These are phyloP conservation scores for Laterallus jamaicensis DNA, from an alignment of 2,113 vertebrate genomes.

Conservation along the genomic window DNA sequence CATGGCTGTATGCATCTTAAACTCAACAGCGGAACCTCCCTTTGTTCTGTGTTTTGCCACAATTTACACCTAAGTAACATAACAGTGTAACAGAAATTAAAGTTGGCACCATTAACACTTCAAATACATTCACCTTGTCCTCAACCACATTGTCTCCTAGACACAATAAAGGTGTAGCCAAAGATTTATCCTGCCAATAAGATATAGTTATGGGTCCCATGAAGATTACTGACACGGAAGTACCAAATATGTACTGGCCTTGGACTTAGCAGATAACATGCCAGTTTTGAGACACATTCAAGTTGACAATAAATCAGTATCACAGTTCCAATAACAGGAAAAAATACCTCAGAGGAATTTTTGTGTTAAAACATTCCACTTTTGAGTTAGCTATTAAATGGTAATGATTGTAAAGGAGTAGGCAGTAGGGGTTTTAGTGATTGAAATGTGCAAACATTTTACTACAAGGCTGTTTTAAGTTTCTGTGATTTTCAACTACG, in stretches of 20 bases:
- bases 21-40: not conserved
- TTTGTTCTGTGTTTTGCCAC: not conserved
- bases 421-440: not conserved
- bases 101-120: not conserved
- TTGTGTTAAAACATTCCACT: not conserved
- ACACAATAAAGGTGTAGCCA: conserved; percentile 3
- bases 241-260: conserved; percentile 61
- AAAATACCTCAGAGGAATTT: conserved; percentile 31
- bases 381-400: conserved; percentile 20
- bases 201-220: conserved; percentile 39
- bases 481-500: not conserved
- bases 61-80: not conserved
- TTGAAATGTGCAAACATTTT: not conserved
- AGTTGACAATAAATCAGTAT: conserved; percentile 42
- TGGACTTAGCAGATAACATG: conserved; percentile 63
- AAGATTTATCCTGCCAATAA: conserved; percentile 54
- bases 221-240: conserved; percentile 45
- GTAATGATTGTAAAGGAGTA: conserved; percentile 23
- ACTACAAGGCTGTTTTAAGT: not conserved
- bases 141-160: not conserved
- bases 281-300: conserved; percentile 62
- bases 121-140: not conserved
- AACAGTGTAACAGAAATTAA: not conserved
- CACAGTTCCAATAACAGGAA: conserved; percentile 20
- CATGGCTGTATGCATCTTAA: not conserved